phyloP scores from a whole-genome alignment of 1,140 invertebrate genomes.

The Drosophila dunni region DNA sequence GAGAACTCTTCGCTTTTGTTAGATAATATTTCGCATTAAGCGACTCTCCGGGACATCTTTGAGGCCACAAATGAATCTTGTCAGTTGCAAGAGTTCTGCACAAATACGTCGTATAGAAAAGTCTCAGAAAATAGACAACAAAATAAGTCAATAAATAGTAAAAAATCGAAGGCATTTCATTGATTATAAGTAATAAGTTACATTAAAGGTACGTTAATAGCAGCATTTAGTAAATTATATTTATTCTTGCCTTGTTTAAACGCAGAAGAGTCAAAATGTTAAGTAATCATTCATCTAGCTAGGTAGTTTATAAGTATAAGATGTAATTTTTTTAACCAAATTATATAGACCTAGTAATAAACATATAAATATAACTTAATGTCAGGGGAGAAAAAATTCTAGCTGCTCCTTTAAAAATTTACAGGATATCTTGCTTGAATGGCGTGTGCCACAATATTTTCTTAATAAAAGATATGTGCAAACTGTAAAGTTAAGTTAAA shows the following conservation, averaged over 20 bases:
- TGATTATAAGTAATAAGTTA: too few species aligned
- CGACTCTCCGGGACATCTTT: conserved; percentile 73
- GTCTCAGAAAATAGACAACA: neutral
- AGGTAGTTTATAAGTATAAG: too few species aligned
- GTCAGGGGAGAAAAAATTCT: too few species aligned
- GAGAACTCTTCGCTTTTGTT: conserved; percentile 62
- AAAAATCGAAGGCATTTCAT: neutral
- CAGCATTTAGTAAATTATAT: too few species aligned
- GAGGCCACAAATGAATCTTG: conserved; percentile 70
- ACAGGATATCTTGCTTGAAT: neutral
- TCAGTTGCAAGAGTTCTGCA: conserved; percentile 52
- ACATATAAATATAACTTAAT: too few species aligned
- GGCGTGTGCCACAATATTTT: conserved; percentile 20
- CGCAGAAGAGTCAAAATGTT: too few species aligned
- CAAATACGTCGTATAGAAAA: conserved; percentile 9
- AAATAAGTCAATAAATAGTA: conserved; percentile 3
- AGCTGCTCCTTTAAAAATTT: neutral
- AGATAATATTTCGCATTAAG: conserved; percentile 80
- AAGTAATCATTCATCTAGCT: too few species aligned
- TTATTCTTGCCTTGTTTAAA: too few species aligned
- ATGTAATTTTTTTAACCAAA: too few species aligned
- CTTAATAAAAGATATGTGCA: conserved; percentile 55
- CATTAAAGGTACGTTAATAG: too few species aligned
- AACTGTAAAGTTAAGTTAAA: conserved; percentile 58
- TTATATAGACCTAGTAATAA: too few species aligned